A percentile compares a stretch with the other conserved stretches of the same genome.
Conservation (phyloP, 1,140 invertebrate genomes). For the Melitaea cinxia region DNA sequence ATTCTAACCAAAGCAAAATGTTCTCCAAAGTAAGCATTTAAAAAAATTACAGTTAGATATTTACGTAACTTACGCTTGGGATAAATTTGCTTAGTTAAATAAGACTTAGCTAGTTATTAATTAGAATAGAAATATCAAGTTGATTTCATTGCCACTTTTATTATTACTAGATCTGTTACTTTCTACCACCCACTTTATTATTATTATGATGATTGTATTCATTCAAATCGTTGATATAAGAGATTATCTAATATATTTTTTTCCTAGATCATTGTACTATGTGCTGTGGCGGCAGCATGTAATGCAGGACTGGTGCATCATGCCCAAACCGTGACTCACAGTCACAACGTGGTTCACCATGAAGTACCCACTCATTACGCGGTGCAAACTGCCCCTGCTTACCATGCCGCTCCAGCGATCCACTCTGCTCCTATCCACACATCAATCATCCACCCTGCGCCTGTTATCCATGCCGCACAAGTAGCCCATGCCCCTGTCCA, state of each 20-base stretch:
- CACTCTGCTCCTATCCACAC: slow-evolving; percentile 51
- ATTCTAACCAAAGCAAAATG: slow-evolving; percentile 71
- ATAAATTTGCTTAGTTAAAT: slow-evolving; percentile 12
- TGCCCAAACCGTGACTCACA: slow-evolving; percentile 70
- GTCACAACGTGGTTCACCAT: slow-evolving; percentile 70
- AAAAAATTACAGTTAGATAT: slow-evolving; percentile 20
- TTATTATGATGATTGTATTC: too few relatives aligned
- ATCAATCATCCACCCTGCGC: slow-evolving; percentile 41
- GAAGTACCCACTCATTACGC: slow-evolving; percentile 61
- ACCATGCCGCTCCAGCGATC: slow-evolving; percentile 37
- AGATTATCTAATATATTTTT: neutral
- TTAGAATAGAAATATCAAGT: neutral
- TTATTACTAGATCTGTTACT: neutral
- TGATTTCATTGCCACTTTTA: neutral
- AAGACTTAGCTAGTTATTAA: neutral
- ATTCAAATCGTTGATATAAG: too few relatives aligned
- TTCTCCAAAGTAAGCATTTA: slow-evolving; percentile 67
- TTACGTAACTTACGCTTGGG: slow-evolving; percentile 20
- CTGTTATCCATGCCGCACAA: slow-evolving; percentile 43
- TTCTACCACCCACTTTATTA: neutral
- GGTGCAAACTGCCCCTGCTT: slow-evolving; percentile 37
- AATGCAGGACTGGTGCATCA: slow-evolving; percentile 75
- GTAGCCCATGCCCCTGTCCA: slow-evolving; percentile 35
- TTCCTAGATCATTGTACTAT: slow-evolving; percentile 30
- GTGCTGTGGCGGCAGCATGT: slow-evolving; percentile 64